Conservation (phyloP, 2,797 vertebrate genomes). For the Amblyraja radiata region DNA sequence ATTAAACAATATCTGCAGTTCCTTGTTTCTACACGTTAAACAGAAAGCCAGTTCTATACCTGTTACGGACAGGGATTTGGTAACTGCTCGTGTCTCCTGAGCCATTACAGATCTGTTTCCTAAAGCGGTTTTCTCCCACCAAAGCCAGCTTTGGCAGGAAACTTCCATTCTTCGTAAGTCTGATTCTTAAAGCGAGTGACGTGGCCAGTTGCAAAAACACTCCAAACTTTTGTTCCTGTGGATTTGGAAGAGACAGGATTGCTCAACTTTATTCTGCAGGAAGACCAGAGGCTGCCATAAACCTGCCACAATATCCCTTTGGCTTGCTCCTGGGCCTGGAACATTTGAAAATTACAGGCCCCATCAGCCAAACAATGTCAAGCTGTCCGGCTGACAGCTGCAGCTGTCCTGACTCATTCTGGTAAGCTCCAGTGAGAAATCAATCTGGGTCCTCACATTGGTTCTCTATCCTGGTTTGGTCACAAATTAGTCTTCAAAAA, state of each 20-base stretch:
- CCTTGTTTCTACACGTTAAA: no score
- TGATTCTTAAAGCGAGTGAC: background rate
- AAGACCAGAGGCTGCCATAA: background rate
- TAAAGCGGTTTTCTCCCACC: no score
- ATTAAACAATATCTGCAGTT: no score
- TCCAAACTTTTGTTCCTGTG: background rate
- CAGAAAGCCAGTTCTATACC: no score
- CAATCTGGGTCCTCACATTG: background rate
- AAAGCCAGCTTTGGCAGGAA: background rate
- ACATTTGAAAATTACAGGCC: background rate
- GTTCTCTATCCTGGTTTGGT: background rate
- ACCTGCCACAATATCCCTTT: background rate
- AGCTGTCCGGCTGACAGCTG: background rate
- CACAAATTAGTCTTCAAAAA: background rate
- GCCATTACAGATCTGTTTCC: background rate
- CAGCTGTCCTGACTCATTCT: background rate
- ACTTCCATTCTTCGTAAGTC: background rate
- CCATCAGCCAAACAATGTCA: background rate
- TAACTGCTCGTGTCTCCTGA: background rate
- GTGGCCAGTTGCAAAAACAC: background rate
- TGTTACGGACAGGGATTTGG: background rate
- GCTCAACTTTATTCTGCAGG: background rate
- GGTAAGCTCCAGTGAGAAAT: background rate
- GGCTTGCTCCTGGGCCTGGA: background rate
- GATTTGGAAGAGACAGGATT: background rate